Evolutionary conservation across 2,888 invertebrate species (phyloP).

Genomic region (Lampropteryx suffumata): DNA sequence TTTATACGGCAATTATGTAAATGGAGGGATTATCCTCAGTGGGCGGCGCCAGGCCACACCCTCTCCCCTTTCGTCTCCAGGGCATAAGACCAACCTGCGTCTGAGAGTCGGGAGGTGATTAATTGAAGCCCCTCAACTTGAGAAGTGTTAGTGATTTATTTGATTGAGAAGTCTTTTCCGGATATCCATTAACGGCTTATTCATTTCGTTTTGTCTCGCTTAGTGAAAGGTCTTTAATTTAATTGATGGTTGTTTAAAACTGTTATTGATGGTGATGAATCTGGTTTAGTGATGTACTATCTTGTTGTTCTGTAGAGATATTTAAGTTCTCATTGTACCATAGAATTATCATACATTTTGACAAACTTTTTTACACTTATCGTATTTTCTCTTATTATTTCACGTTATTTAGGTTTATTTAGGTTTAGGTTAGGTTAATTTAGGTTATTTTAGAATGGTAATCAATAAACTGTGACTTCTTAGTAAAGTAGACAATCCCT

Average conservation of each 20-base stretch:
- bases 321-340: too few species aligned
- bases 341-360: too few species aligned
- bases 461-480: too few species aligned
- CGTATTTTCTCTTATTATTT: too few species aligned
- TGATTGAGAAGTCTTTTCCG: slow-evolving; percentile 65
- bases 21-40: slow-evolving; percentile 80
- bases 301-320: too few species aligned
- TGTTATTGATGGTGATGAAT: slow-evolving; percentile 21
- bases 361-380: too few species aligned
- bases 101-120: slow-evolving; percentile 56
- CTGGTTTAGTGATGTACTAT: not conserved
- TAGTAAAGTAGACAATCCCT: too few species aligned
- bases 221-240: slow-evolving; percentile 34
- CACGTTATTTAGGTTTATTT: too few species aligned
- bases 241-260: slow-evolving; percentile 34
- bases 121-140: slow-evolving; percentile 61
- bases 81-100: slow-evolving; percentile 66
- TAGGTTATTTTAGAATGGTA: too few species aligned
- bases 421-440: too few species aligned
- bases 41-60: slow-evolving; percentile 75
- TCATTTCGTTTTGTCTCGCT: slow-evolving; percentile 48
- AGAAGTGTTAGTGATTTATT: slow-evolving; percentile 67
- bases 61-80: slow-evolving; percentile 70
- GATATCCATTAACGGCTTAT: slow-evolving; percentile 61
- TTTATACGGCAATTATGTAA: slow-evolving; percentile 84